phyloP scores from a whole-genome alignment of 2,113 vertebrate genomes.

The Rhineura floridana region DNA sequence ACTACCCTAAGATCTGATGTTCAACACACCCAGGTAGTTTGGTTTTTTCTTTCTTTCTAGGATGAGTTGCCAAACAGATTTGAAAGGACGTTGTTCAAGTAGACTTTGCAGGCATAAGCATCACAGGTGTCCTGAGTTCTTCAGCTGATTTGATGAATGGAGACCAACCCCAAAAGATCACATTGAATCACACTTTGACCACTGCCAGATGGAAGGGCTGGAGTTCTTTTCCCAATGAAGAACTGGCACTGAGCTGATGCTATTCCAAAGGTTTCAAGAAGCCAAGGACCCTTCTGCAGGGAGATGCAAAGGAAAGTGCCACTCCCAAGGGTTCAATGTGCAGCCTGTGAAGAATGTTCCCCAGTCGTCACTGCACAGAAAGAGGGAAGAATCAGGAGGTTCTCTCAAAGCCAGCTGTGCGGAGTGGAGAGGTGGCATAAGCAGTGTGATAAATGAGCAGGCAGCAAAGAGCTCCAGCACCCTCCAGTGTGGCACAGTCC shows the following conservation, averaged over 20 bases:
- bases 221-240: not conserved
- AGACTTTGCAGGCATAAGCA: not conserved
- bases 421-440: conserved; percentile 24
- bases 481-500: not conserved
- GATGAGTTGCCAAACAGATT: not conserved
- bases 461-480: conserved; percentile 12
- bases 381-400: not conserved
- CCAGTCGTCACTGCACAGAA: not conserved
- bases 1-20: not conserved
- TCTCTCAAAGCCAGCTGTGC: not conserved
- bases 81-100: not conserved
- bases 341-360: not conserved
- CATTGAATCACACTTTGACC: not conserved
- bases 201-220: not conserved
- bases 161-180: not conserved
- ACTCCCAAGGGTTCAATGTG: not conserved
- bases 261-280: not conserved
- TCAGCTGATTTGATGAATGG: too few species aligned
- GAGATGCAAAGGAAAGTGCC: not conserved
- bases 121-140: not conserved
- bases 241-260: not conserved
- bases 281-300: not conserved
- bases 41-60: not conserved
- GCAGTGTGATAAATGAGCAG: conserved; percentile 25
- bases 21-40: not conserved